Evolutionary conservation across 2,113 vertebrate species (phyloP).

Genomic region (Pomatostomus ruficeps): DNA sequence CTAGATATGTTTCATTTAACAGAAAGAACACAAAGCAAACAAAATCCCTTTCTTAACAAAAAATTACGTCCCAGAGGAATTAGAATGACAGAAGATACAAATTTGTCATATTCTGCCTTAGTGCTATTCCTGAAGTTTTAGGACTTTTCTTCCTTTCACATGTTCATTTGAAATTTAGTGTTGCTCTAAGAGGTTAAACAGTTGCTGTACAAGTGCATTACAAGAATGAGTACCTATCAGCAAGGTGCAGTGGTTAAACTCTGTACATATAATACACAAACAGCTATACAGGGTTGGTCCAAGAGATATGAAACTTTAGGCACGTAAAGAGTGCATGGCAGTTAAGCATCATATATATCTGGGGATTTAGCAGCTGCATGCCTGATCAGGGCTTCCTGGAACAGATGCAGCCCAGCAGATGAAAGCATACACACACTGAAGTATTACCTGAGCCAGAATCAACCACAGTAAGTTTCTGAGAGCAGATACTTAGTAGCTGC

Average conservation of each 20-base stretch:
- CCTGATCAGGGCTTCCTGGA: not conserved
- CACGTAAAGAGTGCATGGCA: not conserved
- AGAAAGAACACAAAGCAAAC: not conserved
- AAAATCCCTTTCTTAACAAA: not conserved
- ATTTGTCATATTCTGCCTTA: not conserved
- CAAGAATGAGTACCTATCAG: not conserved
- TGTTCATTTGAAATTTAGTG: not conserved
- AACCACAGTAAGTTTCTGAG: not conserved
- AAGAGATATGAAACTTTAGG: not conserved
- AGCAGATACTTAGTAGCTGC: not conserved
- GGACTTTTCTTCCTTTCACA: not conserved
- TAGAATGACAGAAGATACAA: not conserved
- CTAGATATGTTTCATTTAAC: not conserved
- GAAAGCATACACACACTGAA: not conserved
- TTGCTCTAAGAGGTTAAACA: not conserved
- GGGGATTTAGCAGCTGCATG: not conserved
- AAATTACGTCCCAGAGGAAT: not conserved
- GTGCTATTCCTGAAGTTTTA: not conserved
- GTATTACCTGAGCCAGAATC: not conserved
- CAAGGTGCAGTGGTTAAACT: not conserved
- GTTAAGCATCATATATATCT: not conserved
- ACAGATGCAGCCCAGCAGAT: not conserved
- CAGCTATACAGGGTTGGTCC: not conserved
- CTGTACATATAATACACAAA: not conserved
- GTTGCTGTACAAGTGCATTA: not conserved